phyloP scores from a whole-genome alignment of 2,888 invertebrate genomes.

The Oscheius sp. region DNA sequence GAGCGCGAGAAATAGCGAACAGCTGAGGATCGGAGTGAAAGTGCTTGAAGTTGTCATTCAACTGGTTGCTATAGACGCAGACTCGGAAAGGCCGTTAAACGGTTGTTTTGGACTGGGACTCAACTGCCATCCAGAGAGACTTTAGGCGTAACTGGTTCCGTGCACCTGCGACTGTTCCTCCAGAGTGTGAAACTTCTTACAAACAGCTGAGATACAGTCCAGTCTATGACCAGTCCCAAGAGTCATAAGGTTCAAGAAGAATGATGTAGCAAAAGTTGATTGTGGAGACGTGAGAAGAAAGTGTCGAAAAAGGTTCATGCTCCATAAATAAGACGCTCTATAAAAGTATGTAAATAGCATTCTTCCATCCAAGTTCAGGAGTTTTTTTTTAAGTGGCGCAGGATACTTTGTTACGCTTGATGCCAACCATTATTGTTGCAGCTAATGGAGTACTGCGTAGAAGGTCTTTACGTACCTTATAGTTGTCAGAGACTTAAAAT shows the following conservation, averaged over 20 bases:
- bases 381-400: slow-evolving; percentile 7
- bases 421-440: not conserved
- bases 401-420: slow-evolving; percentile 12
- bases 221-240: slow-evolving; percentile 6
- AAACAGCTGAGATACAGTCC: slow-evolving; percentile 10
- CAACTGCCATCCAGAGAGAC: slow-evolving; percentile 13
- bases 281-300: not conserved
- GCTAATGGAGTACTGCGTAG: too few species aligned
- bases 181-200: not conserved
- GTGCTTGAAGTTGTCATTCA: slow-evolving; percentile 3
- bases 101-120: slow-evolving; percentile 25
- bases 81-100: slow-evolving; percentile 19
- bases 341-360: not conserved
- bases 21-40: not conserved
- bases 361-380: slow-evolving; percentile 5
- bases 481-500: not conserved
- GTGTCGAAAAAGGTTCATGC: not conserved
- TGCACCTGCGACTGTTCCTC: slow-evolving; percentile 11
- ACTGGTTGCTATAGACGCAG: slow-evolving; percentile 7
- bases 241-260: not conserved
- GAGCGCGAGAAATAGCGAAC: not conserved
- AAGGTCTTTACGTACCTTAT: too few species aligned
- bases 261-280: too few species aligned
- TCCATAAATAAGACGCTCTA: not conserved
- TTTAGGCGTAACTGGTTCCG: slow-evolving; percentile 28